phyloP scores from a whole-genome alignment of 2,888 invertebrate species.

The Rhyacophila evoluta region DNA sequence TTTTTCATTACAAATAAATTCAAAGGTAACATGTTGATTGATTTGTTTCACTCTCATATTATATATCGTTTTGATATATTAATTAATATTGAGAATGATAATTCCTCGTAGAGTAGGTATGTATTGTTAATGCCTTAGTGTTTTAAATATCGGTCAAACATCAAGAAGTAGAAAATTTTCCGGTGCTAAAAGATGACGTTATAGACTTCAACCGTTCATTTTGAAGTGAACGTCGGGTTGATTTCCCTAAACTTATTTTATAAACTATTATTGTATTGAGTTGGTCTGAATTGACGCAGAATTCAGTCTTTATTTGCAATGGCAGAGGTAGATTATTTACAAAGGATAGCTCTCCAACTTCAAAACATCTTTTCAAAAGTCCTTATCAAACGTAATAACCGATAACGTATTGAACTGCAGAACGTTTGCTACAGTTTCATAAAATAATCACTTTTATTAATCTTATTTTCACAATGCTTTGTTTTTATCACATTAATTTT shows the following conservation, averaged over 20 bases:
- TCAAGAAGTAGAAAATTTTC: conserved; percentile 2
- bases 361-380: not conserved
- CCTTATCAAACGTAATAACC: not conserved
- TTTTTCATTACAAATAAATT: too few species aligned
- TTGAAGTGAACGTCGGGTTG: conserved; percentile 2
- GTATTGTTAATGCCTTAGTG: not conserved
- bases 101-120: too few species aligned
- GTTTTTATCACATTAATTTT: too few species aligned
- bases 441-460: not conserved
- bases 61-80: too few species aligned
- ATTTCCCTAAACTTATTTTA: conserved; percentile 48
- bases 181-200: not conserved
- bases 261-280: conserved; percentile 55
- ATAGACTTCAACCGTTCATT: conserved; percentile 16
- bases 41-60: too few species aligned
- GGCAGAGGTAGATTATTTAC: conserved; percentile 67
- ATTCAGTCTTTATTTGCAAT: conserved; percentile 69
- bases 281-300: conserved; percentile 69
- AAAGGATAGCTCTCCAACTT: conserved; percentile 57
- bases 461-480: not conserved
- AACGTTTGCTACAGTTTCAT: not conserved
- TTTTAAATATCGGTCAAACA: not conserved
- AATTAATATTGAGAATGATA: too few species aligned
- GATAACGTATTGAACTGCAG: not conserved
- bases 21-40: too few species aligned